Evolutionary conservation across 2,888 invertebrate species (phyloP), one percentile per base, ranked within the genome.

Genomic region (Meloe dianella): DNA sequence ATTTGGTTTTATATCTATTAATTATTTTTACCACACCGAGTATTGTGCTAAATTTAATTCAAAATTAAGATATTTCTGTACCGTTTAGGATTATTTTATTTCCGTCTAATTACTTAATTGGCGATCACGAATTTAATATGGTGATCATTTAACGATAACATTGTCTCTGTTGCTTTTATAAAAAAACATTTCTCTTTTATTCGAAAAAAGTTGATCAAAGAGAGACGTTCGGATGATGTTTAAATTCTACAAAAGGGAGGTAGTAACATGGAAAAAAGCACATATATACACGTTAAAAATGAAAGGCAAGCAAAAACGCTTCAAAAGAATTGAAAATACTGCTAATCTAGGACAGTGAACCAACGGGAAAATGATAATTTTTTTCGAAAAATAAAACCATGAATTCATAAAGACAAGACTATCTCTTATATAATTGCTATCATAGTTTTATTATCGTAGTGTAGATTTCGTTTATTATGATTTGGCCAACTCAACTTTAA

Each of bases 291-390:
- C n/a, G n/a, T n/a, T n/a, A n/a, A n/a, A n/a, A n/a, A 41, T 8
- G 17, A 41, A 17, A 41, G 1, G 8, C 41, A 41, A 17, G 41
- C 41, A 41, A n/a, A 41, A 41, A n/a, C 41, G 17, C 41, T 41
- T 41, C 41, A 41, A 41, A 41, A 41, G 41, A 41, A 8, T 41
- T 41, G 41, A 41, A 41, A 17, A 41, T 41, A 41, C 17, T 41
- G 17, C 41, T 41, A 35, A n/a, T 12, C n/a, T 7, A 32, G n/a
- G n/a, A n/a, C n/a, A n/a, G n/a, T 14, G n/a, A 38, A 2, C 14
- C 38, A 38, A 14, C 14, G 14, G 14, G 38, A 38, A 38, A n/a
- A 38, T 38, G 14, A 38, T 38, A 38, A 38, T 10, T 38, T n/a
- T 5, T 12, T 38, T 38, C 5, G 7, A n/a, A 41, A 41, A 41